Evolutionary conservation across 2,888 invertebrate genomes (phyloP), one percentile per base, ranked within the genome.

Genomic region (Malthinus seriepunctatus): DNA sequence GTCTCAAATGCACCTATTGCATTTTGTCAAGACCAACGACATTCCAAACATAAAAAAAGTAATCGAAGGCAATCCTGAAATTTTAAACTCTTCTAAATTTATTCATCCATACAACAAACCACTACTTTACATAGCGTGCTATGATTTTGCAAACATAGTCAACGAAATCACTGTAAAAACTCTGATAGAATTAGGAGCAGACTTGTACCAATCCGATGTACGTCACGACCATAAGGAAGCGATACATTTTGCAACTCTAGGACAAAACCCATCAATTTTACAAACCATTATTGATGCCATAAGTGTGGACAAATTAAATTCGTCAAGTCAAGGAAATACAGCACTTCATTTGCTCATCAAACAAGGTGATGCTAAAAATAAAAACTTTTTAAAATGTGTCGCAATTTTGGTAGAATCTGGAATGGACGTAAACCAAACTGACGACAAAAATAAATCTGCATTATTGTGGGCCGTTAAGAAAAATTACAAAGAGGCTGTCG

Each of bases 181-280:
- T 3, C 75, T 90, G 34, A 71, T 89, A 8, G 80, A 84, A 55
- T 75, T 83, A 51, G 86, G 86, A 58, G 88, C 86, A 0, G 80
- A 87, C 71, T 82, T 86, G 0, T 85, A 86, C 64, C 80, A 76
- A 66, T 69, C 84, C 0, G 86, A 86, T 71, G 5, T 3, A 23
- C 69, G 69, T 23, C 56, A 65, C 62, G 79, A 79, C 1, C 80
- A 82, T 10, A 83, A 82, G 62, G 84, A 86, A n/a, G 86, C 88
- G 0, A 79, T 89, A 62, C 88, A 89, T 74, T 85, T 86, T 60
- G 87, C 87, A 2, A 81, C 84, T 0, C 83, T 84, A 70, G 79
- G 77, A 46, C 83, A 83, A 8, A 70, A 73, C 60, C 68, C 63
- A 31, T 46, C 80, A 38, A 81, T 81, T 7, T 68, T 87, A 39